Conservation (phyloP, 2,888 invertebrate genomes). For the Oligia strigilis region DNA sequence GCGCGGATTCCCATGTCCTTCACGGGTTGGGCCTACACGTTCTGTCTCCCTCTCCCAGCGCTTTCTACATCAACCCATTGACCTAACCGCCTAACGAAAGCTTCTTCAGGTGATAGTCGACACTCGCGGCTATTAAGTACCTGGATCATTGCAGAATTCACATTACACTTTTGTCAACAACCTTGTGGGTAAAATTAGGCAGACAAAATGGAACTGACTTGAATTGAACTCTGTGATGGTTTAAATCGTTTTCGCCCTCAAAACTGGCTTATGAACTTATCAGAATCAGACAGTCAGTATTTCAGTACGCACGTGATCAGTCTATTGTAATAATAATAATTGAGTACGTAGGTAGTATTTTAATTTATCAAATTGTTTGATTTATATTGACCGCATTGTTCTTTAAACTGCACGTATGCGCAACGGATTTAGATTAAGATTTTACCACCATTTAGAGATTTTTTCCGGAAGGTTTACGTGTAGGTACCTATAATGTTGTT, state of each 20-base stretch:
- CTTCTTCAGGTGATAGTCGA: neutral
- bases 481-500: no score
- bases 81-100: neutral
- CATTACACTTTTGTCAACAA: neutral
- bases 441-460: no score
- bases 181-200: neutral
- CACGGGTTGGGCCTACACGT: no score
- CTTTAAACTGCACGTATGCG: neutral
- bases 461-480: neutral
- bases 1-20: neutral
- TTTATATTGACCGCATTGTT: neutral
- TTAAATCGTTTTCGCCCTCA: neutral
- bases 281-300: neutral
- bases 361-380: neutral
- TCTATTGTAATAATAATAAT: neutral
- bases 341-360: neutral
- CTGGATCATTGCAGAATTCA: neutral
- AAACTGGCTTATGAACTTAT: neutral
- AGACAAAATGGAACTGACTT: neutral
- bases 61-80: neutral
- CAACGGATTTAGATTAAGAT: neutral
- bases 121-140: neutral
- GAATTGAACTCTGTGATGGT: neutral
- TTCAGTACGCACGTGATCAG: neutral
- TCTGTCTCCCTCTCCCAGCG: neutral